These are phyloP conservation scores for Meriones unguiculatus DNA, from an alignment of 2,113 vertebrate species.

Conservation along the genomic window DNA sequence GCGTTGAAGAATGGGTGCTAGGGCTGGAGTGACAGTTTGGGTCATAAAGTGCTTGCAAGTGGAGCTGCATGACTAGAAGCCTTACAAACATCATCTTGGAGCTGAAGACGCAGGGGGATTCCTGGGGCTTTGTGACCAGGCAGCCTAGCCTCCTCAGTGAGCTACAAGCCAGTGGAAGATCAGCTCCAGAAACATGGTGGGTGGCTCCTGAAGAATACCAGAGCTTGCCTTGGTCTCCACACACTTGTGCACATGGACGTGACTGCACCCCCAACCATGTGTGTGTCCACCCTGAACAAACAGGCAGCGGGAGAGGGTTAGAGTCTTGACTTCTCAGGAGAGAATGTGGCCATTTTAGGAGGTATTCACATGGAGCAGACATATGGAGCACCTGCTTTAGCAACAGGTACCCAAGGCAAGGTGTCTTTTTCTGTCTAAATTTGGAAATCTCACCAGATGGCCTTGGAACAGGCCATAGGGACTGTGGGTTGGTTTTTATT, in stretches of 20 bases:
- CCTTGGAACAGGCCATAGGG: conserved; percentile 15
- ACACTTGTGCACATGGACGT: no score
- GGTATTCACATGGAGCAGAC: not conserved
- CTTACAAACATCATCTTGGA: not conserved
- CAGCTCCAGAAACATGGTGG: not conserved
- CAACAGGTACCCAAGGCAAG: not conserved
- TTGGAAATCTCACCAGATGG: conserved; percentile 51
- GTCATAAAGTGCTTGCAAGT: not conserved
- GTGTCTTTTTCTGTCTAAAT: conserved; percentile 62
- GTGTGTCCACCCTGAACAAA: not conserved
- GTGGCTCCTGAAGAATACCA: not conserved
- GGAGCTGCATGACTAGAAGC: no score
- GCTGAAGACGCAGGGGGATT: not conserved
- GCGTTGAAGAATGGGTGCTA: not conserved
- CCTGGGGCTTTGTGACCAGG: not conserved
- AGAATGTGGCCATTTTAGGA: conserved; percentile 19
- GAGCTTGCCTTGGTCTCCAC: not conserved
- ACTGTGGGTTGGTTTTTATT: not conserved
- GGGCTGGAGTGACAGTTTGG: not conserved
- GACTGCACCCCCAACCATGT: not conserved
- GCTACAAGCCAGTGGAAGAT: no score
- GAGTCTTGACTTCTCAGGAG: conserved; percentile 21
- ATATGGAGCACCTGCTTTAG: conserved; percentile 15
- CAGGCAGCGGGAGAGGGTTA: not conserved
- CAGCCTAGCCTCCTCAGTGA: not conserved